Conservation (phyloP, 2,113 vertebrate species). For the Tursiops truncatus region DNA sequence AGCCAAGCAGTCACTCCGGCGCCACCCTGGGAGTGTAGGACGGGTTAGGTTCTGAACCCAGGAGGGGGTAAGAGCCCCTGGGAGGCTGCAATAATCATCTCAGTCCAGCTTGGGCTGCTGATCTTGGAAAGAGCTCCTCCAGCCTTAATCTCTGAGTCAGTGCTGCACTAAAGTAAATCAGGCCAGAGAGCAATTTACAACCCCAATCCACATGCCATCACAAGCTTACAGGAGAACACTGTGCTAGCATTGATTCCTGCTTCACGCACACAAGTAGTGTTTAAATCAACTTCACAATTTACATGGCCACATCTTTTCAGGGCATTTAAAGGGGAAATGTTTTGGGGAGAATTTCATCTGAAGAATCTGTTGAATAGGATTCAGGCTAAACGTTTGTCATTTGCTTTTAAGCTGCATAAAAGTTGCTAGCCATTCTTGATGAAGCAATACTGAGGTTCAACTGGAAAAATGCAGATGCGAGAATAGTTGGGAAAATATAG, state of each 20-base stretch:
- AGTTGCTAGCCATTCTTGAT: neutral
- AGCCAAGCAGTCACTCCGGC: neutral
- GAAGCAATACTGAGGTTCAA: neutral
- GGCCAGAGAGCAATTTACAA: neutral
- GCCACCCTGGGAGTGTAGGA: neutral
- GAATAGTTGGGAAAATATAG: neutral
- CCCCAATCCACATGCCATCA: no score
- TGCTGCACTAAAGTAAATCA: rapidly evolving
- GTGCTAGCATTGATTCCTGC: neutral
- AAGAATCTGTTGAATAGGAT: neutral
- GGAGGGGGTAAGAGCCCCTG: neutral
- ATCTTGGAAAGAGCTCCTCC: neutral
- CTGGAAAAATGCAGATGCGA: neutral
- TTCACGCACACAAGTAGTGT: neutral
- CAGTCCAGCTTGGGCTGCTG: neutral
- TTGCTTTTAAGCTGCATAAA: neutral
- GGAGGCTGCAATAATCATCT: neutral
- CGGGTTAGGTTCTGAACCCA: neutral
- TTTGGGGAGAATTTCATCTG: neutral
- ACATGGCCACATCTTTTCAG: neutral
- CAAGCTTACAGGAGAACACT: neutral
- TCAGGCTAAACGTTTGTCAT: neutral
- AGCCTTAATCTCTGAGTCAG: neutral
- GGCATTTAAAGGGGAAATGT: neutral
- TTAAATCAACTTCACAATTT: neutral